Conservation (phyloP, 2,113 vertebrate species). For the Centrocercus urophasianus region DNA sequence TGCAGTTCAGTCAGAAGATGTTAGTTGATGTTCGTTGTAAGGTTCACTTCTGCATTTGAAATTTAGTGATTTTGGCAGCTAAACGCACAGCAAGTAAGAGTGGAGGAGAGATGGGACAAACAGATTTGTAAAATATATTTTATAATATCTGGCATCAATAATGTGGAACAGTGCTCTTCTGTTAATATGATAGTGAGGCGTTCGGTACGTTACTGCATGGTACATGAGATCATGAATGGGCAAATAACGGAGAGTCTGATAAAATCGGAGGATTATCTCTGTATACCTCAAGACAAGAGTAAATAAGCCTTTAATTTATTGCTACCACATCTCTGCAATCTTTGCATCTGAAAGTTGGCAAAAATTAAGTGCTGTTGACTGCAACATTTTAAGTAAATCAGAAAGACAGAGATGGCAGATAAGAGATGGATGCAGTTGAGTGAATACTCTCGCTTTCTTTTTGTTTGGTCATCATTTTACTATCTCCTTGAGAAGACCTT, state of each 20-base stretch:
- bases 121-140: slow-evolving; percentile 33
- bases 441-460: not conserved
- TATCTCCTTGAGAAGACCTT: not conserved
- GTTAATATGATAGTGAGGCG: not conserved
- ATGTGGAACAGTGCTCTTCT: not conserved
- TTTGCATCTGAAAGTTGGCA: not conserved
- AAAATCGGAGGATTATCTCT: not conserved
- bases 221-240: not conserved
- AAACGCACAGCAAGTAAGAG: not conserved
- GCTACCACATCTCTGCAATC: not conserved
- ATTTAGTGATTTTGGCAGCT: slow-evolving; percentile 2
- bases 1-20: slow-evolving; percentile 30
- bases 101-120: slow-evolving; percentile 2
- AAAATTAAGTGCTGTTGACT: not conserved
- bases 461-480: not conserved
- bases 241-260: not conserved
- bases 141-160: slow-evolving; percentile 36
- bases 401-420: not conserved
- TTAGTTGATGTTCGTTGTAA: slow-evolving; percentile 44
- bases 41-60: slow-evolving; percentile 40
- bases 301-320: not conserved
- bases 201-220: not conserved
- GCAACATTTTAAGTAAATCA: not conserved
- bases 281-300: not conserved
- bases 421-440: not conserved